These are phyloP conservation scores for Novumbra hubbsi DNA, from an alignment of 2,797 vertebrate genomes.

Conservation along the genomic window DNA sequence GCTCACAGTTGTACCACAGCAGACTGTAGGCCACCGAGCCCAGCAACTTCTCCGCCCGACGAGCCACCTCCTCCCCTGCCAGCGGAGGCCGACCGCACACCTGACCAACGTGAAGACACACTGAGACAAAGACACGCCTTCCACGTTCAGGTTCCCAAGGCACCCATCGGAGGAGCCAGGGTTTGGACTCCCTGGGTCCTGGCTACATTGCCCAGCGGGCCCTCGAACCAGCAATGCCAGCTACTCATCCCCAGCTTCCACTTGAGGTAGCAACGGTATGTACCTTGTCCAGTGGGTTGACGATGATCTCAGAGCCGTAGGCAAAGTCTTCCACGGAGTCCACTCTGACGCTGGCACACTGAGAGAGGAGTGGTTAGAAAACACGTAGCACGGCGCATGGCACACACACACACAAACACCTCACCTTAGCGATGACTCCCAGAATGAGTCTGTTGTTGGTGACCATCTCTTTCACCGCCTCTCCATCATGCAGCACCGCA, in stretches of 20 bases:
- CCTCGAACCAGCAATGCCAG: background rate
- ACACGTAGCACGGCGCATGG: slow-evolving; percentile 4
- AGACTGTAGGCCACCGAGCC: slow-evolving; percentile 81
- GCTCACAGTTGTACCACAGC: slow-evolving; percentile 98
- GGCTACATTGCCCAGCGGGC: too few relatives aligned
- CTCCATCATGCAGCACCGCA: background rate
- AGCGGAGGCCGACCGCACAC: too few relatives aligned
- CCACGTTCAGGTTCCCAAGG: too few relatives aligned
- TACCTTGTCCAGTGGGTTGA: slow-evolving; percentile 84
- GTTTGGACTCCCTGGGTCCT: too few relatives aligned
- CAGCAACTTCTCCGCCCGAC: slow-evolving; percentile 79
- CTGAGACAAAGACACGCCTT: too few relatives aligned
- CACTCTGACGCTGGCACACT: slow-evolving; percentile 84
- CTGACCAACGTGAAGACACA: too few relatives aligned
- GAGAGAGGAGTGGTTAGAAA: slow-evolving; percentile 76
- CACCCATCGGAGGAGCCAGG: too few relatives aligned
- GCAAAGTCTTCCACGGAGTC: slow-evolving; percentile 94
- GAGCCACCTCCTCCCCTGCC: too few relatives aligned
- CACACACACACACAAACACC: background rate
- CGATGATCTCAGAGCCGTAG: slow-evolving; percentile 82
- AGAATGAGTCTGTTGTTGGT: slow-evolving; percentile 33
- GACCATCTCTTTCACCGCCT: background rate
- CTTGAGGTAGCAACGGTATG: slow-evolving; percentile 16
- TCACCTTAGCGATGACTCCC: slow-evolving; percentile 80
- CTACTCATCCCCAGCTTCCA: background rate